A percentile compares a stretch with the other conserved stretches of the same genome.
Conservation (phyloP, 2,113 vertebrate species). For the Garra rufa region DNA sequence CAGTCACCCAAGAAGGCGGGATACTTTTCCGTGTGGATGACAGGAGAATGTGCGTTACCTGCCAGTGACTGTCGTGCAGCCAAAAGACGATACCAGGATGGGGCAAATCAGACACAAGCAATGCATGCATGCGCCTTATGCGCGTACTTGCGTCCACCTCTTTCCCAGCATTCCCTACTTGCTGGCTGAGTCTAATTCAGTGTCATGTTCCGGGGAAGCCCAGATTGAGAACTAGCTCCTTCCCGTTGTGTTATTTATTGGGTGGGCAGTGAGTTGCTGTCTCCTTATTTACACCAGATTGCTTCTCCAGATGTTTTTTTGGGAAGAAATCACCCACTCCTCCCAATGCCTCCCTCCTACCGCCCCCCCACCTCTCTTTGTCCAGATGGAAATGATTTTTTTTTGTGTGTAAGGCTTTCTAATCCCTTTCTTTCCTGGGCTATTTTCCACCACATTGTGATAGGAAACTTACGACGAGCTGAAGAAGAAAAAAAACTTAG, state of each 20-base stretch:
- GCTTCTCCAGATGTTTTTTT: constrained; percentile 80
- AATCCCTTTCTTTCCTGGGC: constrained; percentile 65
- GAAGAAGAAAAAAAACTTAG: constrained; percentile 33
- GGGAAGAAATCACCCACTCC: constrained; percentile 63
- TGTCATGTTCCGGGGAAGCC: constrained; percentile 59
- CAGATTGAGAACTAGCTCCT: constrained; percentile 62
- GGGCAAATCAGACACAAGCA: background rate
- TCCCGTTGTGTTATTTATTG: constrained; percentile 76
- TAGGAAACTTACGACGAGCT: constrained; percentile 66
- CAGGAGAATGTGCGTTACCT: constrained; percentile 52
- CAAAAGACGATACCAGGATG: constrained; percentile 56
- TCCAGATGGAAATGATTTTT: constrained; percentile 79
- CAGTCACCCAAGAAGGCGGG: constrained; percentile 48
- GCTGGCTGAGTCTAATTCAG: constrained; percentile 54
- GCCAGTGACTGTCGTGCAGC: constrained; percentile 64
- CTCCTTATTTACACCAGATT: constrained; percentile 80
- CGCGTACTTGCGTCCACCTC: background rate
- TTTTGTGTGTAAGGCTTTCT: constrained; percentile 65
- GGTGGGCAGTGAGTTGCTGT: constrained; percentile 75
- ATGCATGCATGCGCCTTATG: background rate
- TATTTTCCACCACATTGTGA: constrained; percentile 60
- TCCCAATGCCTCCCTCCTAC: constrained; percentile 4
- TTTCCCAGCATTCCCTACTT: constrained; percentile 14
- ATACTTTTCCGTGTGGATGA: constrained; percentile 69
- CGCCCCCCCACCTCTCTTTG: constrained; percentile 54